Evolutionary conservation across 2,888 invertebrate species (phyloP).

Genomic region (Limnephilus lunatus): DNA sequence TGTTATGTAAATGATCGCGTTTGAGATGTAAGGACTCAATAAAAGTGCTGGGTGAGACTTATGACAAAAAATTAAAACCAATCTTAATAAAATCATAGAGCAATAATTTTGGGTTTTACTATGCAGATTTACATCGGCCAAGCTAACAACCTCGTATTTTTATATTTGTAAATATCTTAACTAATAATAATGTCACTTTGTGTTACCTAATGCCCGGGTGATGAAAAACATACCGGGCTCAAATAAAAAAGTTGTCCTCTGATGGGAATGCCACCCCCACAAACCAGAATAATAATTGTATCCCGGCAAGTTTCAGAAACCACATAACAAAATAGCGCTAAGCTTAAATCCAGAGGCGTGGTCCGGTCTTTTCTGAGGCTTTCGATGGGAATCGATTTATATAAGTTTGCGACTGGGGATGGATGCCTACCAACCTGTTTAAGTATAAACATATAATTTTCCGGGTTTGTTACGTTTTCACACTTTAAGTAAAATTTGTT

Average conservation of each 20-base stretch:
- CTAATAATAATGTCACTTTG: neutral
- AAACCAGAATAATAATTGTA: neutral
- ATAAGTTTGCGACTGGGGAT: neutral
- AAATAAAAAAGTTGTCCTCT: neutral
- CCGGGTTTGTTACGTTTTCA: neutral
- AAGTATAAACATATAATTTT: neutral
- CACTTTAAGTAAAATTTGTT: no score
- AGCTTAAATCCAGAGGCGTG: conserved; percentile 17
- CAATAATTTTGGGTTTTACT: no score
- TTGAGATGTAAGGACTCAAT: neutral
- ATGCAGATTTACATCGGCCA: no score
- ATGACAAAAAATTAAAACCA: no score
- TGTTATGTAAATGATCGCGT: neutral
- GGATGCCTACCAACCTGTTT: neutral
- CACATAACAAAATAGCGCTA: neutral
- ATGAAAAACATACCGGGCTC: neutral
- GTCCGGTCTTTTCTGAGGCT: neutral
- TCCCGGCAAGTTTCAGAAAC: neutral
- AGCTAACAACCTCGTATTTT: no score
- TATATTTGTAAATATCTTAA: neutral
- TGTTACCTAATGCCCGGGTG: neutral
- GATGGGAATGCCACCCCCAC: neutral
- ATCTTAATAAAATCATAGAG: no score
- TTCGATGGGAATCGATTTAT: neutral
- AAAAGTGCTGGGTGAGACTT: no score